A percentile compares a stretch with the other conserved stretches of the same genome.
phyloP scores from a whole-genome alignment of 1,140 invertebrate species.

The Dreissena polymorpha region DNA sequence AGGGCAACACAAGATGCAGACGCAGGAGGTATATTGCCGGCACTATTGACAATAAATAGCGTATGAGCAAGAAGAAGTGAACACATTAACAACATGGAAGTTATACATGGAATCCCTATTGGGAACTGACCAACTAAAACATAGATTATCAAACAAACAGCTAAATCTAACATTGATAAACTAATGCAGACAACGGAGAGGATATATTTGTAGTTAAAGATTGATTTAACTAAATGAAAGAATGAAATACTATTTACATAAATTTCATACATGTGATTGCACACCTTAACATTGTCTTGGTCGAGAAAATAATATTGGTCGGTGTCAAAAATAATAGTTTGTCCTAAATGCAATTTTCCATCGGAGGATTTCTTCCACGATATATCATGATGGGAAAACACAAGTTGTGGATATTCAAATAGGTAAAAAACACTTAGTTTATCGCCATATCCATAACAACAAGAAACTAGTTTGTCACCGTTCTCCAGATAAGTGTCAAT shows the following conservation, averaged over 20 bases:
- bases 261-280: background rate
- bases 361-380: no score
- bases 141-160: conserved; percentile 14
- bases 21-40: background rate
- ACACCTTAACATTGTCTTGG: conserved; percentile 5
- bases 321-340: no score
- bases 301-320: no score
- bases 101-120: conserved; percentile 20
- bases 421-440: no score
- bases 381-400: no score
- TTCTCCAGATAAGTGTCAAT: no score
- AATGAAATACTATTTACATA: background rate
- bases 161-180: background rate
- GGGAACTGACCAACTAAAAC: background rate
- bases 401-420: no score
- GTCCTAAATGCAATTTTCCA: no score
- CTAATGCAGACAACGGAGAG: background rate
- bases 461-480: no score
- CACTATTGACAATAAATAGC: conserved; percentile 3
- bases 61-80: conserved; percentile 4
- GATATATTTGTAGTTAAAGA: background rate
- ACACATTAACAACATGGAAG: background rate
- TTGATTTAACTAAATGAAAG: background rate
- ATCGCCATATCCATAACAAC: no score
- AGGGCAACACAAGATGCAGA: background rate